Percentiles rank a stretch among this genome's conserved stretches.
These are phyloP conservation scores for Atopsyche davidsoni DNA, from an alignment of 1,140 invertebrate species.

Conservation along the genomic window DNA sequence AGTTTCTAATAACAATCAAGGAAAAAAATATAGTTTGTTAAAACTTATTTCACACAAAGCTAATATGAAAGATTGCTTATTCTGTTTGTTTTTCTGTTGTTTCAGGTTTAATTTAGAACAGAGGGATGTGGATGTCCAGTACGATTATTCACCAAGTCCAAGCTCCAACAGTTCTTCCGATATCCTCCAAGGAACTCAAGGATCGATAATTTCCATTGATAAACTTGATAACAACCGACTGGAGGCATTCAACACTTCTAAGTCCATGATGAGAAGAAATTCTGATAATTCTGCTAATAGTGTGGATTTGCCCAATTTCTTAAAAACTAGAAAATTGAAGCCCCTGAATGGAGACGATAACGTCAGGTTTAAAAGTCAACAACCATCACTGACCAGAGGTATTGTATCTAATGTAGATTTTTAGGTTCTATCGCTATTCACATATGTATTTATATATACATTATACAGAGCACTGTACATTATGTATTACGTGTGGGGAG, in stretches of 20 bases:
- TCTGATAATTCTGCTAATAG: slow-evolving; percentile 22
- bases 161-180: slow-evolving; percentile 46
- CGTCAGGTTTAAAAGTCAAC: slow-evolving; percentile 17
- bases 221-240: neutral
- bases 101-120: slow-evolving; percentile 43
- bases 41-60: neutral
- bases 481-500: too few species aligned
- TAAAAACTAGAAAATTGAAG: slow-evolving; percentile 22
- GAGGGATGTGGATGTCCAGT: slow-evolving; percentile 31
- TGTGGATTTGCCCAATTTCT: slow-evolving; percentile 15
- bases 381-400: too few species aligned
- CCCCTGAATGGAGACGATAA: slow-evolving; percentile 23
- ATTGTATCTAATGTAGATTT: too few species aligned
- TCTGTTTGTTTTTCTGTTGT: slow-evolving; percentile 8
- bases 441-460: too few species aligned
- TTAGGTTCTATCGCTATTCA: too few species aligned
- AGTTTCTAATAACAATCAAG: too few species aligned
- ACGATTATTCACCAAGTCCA: slow-evolving; percentile 41
- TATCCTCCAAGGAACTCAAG: slow-evolving; percentile 38
- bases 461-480: too few species aligned
- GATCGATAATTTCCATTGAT: slow-evolving; percentile 36
- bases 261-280: slow-evolving; percentile 17
- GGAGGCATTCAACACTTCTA: slow-evolving; percentile 2
- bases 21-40: neutral
- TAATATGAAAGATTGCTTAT: neutral